A percentile compares a stretch with the other conserved stretches of the same genome.
Conservation (phyloP, 1,140 invertebrate species). For the Archivesica marissinica region DNA sequence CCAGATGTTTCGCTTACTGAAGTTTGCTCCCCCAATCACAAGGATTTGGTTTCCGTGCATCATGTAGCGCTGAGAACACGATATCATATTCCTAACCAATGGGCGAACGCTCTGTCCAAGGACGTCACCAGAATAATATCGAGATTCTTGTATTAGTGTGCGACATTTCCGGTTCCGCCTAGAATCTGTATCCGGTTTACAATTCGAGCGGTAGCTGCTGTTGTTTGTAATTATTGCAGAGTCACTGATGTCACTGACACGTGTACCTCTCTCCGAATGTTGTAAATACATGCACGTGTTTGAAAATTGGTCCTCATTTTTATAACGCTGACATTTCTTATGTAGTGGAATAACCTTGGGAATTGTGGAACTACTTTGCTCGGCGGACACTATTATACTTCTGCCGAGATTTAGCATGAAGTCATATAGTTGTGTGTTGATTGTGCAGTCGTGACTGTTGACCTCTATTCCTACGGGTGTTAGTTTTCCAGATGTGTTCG, state of each 20-base stretch:
- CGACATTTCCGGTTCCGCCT: too few relatives aligned
- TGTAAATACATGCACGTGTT: too few relatives aligned
- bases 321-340: too few relatives aligned
- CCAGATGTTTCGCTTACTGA: conserved; percentile 66
- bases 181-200: too few relatives aligned
- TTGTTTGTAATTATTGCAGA: too few relatives aligned
- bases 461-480: conserved; percentile 65
- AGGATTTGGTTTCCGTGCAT: conserved; percentile 59
- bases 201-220: too few relatives aligned
- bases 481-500: conserved; percentile 36
- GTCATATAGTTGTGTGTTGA: conserved; percentile 70
- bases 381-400: neutral
- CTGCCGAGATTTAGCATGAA: conserved; percentile 30
- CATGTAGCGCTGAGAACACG: conserved; percentile 58
- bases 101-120: conserved; percentile 56
- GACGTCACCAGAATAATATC: conserved; percentile 25
- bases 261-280: too few relatives aligned
- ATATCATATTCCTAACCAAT: conserved; percentile 65
- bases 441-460: conserved; percentile 72
- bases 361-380: too few relatives aligned
- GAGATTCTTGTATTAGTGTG: neutral
- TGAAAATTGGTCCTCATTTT: too few relatives aligned
- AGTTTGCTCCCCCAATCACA: conserved; percentile 66
- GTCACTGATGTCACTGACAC: too few relatives aligned
- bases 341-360: too few relatives aligned